phyloP scores from a whole-genome alignment of 2,888 invertebrate genomes.

The Cosmia trapezina region DNA sequence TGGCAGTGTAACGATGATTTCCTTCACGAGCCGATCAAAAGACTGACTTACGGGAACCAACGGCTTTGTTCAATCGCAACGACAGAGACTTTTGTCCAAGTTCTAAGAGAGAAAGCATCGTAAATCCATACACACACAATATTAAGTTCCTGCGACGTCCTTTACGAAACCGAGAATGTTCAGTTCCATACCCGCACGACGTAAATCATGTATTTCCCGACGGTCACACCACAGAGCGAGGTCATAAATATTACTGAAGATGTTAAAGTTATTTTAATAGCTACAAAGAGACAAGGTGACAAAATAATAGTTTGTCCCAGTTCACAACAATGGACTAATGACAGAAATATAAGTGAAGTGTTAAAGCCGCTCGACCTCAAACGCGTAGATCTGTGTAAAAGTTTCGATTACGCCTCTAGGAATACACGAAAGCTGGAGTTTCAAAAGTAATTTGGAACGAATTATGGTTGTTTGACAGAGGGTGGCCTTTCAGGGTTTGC shows the following conservation, averaged over 20 bases:
- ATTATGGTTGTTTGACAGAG: constrained; percentile 34
- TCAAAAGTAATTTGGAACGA: constrained; percentile 54
- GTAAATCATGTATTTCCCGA: constrained; percentile 67
- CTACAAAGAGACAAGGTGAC: constrained; percentile 66
- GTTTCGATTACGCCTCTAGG: constrained; percentile 43
- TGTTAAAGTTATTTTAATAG: constrained; percentile 61
- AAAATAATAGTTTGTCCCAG: constrained; percentile 62
- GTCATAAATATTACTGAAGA: constrained; percentile 70
- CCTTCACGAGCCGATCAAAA: constrained; percentile 26
- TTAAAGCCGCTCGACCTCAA: constrained; percentile 39
- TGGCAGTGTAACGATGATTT: constrained; percentile 8
- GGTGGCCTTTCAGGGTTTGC: constrained; percentile 40
- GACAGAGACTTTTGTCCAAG: constrained; percentile 17
- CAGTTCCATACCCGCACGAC: constrained; percentile 32
- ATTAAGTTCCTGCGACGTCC: constrained; percentile 28
- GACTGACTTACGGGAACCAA: constrained; percentile 31
- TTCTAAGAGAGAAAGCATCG: constrained; percentile 45
- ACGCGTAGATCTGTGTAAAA: constrained; percentile 31
- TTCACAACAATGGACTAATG: constrained; percentile 62
- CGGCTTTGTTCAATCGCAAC: constrained; percentile 16
- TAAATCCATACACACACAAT: constrained; percentile 45
- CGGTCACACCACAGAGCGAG: constrained; percentile 69
- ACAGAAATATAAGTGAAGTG: constrained; percentile 53
- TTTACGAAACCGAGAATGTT: constrained; percentile 30
- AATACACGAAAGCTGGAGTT: constrained; percentile 34